These are phyloP conservation scores for Ophonus ardosiacus DNA, from an alignment of 2,888 invertebrate genomes.

Conservation along the genomic window DNA sequence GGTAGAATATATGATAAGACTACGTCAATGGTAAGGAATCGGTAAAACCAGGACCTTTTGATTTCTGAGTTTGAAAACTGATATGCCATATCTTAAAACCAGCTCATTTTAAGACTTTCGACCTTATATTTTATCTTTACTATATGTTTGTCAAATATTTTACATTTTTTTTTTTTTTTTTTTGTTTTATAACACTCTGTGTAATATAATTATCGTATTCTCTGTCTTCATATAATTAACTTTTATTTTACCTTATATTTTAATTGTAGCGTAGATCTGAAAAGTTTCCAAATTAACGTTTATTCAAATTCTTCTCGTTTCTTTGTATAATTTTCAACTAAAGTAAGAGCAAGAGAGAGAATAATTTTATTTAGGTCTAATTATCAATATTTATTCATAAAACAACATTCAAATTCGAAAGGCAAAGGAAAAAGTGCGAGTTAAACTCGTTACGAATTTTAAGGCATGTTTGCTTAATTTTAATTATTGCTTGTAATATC, in stretches of 20 bases:
- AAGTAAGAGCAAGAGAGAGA: neutral
- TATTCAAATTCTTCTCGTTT: neutral
- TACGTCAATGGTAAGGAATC: too few relatives aligned
- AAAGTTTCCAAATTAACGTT: neutral
- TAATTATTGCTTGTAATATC: constrained; percentile 3
- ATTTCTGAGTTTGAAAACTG: too few relatives aligned
- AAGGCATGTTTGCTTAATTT: constrained; percentile 10
- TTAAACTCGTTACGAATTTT: neutral
- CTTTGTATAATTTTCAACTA: neutral
- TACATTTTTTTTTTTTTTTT: too few relatives aligned
- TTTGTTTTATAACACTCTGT: too few relatives aligned
- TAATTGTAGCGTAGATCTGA: neutral
- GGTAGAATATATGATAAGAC: too few relatives aligned
- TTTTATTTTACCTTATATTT: neutral
- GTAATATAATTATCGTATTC: too few relatives aligned
- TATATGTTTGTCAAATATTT: too few relatives aligned
- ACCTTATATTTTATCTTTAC: too few relatives aligned
- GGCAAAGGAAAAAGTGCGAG: neutral
- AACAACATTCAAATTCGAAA: constrained; percentile 1
- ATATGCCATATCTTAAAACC: too few relatives aligned
- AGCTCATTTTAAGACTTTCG: too few relatives aligned
- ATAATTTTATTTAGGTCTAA: neutral
- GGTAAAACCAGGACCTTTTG: too few relatives aligned
- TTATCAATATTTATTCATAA: neutral
- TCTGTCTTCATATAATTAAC: neutral